Conservation (phyloP, 2,888 invertebrate species). For the Drosophila hawaiiensis region DNA sequence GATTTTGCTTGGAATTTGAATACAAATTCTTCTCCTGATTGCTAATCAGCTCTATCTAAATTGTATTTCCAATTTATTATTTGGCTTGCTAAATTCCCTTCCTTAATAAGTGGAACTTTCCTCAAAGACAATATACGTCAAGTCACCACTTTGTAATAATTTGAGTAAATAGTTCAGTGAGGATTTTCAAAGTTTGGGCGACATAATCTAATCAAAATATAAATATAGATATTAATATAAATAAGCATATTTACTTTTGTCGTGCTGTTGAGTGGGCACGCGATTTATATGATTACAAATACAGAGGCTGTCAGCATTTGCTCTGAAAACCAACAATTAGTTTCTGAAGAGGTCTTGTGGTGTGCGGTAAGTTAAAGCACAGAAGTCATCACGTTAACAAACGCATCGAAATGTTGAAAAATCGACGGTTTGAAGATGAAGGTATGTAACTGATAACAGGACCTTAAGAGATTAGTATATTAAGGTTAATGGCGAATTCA, state of each 20-base stretch:
- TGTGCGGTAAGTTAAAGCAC: constrained; percentile 24
- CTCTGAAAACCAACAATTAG: constrained; percentile 20
- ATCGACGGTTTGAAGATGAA: constrained; percentile 51
- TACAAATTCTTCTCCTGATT: background rate
- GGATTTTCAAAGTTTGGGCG: background rate
- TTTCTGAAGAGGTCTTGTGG: constrained; percentile 21
- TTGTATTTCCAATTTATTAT: background rate
- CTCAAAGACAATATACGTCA: background rate
- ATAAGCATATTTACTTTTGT: constrained; percentile 30
- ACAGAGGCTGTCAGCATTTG: constrained; percentile 19
- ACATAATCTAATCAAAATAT: constrained; percentile 39
- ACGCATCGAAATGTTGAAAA: constrained; percentile 40
- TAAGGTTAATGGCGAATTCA: background rate
- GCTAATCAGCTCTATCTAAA: background rate
- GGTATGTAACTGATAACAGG: constrained; percentile 19
- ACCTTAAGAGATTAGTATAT: background rate
- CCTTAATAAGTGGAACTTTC: background rate
- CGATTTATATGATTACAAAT: constrained; percentile 40
- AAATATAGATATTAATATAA: constrained; percentile 6
- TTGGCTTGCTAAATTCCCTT: background rate
- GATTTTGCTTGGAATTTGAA: background rate
- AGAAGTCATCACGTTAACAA: background rate
- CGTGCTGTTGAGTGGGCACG: background rate
- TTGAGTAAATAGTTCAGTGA: constrained; percentile 15
- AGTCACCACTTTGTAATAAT: constrained; percentile 30